Percentiles rank a stretch among this genome's conserved stretches.
These are phyloP conservation scores for Drosophila cardini DNA, from an alignment of 1,140 invertebrate genomes.

Conservation along the genomic window DNA sequence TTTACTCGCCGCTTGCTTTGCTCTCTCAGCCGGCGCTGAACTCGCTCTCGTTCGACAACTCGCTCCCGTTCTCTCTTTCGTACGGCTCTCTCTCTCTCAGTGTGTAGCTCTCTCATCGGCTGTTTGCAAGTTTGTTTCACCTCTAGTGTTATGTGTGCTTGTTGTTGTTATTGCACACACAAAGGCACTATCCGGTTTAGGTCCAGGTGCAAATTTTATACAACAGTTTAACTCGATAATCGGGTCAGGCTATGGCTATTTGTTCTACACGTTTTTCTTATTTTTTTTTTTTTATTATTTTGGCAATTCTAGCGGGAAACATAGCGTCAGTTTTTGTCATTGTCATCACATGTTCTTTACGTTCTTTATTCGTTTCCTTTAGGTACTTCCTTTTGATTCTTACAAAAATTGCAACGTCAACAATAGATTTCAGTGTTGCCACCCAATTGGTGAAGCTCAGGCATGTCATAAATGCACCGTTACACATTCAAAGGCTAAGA, in stretches of 20 bases:
- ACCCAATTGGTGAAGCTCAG: constrained; percentile 35
- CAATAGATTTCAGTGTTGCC: constrained; percentile 33
- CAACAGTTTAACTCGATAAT: constrained; percentile 79
- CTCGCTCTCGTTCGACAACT: constrained; percentile 30
- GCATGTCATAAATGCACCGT: constrained; percentile 73
- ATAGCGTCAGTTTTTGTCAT: constrained; percentile 62
- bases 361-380: constrained; percentile 16
- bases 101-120: constrained; percentile 37
- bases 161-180: constrained; percentile 70
- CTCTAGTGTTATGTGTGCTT: constrained; percentile 28
- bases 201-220: constrained; percentile 83
- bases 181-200: constrained; percentile 76
- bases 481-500: constrained; percentile 71
- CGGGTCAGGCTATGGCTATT: constrained; percentile 72
- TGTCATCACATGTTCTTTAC: constrained; percentile 23
- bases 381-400: constrained; percentile 12
- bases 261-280: constrained; percentile 41
- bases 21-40: constrained; percentile 55
- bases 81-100: constrained; percentile 31
- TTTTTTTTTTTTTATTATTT: constrained; percentile 46
- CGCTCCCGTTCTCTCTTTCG: constrained; percentile 28
- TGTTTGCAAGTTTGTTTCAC: constrained; percentile 57
- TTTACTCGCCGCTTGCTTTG: constrained; percentile 39
- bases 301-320: constrained; percentile 73
- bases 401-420: constrained; percentile 56